Evolutionary conservation across 2,888 invertebrate genomes (phyloP).

Genomic region (Liodrosophila aerea): DNA sequence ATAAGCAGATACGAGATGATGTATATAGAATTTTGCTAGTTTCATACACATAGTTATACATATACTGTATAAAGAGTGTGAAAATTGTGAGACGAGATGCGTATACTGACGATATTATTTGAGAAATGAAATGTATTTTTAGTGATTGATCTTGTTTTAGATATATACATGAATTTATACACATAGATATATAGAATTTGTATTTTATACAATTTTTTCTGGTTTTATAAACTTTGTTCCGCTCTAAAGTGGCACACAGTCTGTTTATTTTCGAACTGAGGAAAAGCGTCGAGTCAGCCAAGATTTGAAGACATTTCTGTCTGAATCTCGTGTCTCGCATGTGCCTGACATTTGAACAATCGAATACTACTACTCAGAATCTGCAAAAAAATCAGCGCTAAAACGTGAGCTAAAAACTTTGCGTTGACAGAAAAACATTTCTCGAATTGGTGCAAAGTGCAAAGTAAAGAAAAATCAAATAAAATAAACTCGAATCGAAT

Average conservation of each 20-base stretch:
- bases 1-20: conserved; percentile 22
- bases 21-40: conserved; percentile 47
- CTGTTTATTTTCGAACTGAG: conserved; percentile 77
- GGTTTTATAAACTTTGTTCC: conserved; percentile 57
- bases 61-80: conserved; percentile 39
- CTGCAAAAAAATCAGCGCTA: conserved; percentile 28
- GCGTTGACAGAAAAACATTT: conserved; percentile 46
- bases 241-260: conserved; percentile 72
- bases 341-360: conserved; percentile 66
- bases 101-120: conserved; percentile 45
- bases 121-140: conserved; percentile 67
- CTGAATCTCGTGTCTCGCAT: conserved; percentile 62
- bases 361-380: conserved; percentile 9
- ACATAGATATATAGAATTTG: conserved; percentile 24
- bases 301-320: conserved; percentile 41
- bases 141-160: conserved; percentile 60
- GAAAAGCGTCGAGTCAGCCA: conserved; percentile 62
- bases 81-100: conserved; percentile 35
- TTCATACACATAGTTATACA: conserved; percentile 29
- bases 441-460: conserved; percentile 46
- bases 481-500: no score
- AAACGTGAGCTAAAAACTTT: conserved; percentile 43
- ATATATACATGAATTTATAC: conserved; percentile 17
- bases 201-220: conserved; percentile 54
- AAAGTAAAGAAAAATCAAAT: conserved; percentile 16